phyloP scores from a whole-genome alignment of 2,797 vertebrate species.

The Muraenolepis orangiensis region DNA sequence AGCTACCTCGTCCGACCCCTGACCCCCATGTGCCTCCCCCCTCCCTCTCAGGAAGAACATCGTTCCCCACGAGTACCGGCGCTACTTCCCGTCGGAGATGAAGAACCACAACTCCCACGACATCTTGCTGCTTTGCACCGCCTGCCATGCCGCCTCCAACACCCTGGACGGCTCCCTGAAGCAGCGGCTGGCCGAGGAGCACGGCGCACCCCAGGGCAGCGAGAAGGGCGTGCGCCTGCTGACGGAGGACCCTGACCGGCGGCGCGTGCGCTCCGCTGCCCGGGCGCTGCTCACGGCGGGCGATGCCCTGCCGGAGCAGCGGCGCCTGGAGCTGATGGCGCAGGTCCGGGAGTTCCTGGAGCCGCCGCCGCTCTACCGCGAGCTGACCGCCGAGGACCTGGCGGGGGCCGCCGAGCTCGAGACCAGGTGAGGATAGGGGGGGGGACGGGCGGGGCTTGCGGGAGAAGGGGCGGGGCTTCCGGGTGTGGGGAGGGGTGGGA shows the following conservation, averaged over 20 bases:
- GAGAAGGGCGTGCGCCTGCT: constrained; percentile 87
- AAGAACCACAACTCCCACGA: constrained; percentile 99
- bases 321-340: constrained; percentile 79
- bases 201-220: constrained; percentile 85
- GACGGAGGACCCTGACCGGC: constrained; percentile 84
- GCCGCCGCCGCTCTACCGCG: constrained; percentile 2
- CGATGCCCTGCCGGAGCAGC: constrained; percentile 76
- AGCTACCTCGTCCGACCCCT: no score
- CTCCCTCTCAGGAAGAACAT: constrained; percentile 84
- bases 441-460: not conserved
- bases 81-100: constrained; percentile 94
- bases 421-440: constrained; percentile 86
- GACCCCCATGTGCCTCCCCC: not conserved
- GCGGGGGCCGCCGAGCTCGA: constrained; percentile 83
- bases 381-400: constrained; percentile 74
- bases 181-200: constrained; percentile 86
- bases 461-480: not conserved
- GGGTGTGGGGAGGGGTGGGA: not conserved
- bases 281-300: constrained; percentile 85
- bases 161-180: constrained; percentile 89
- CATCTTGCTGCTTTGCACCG: constrained; percentile 91
- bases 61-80: constrained; percentile 93
- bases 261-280: constrained; percentile 88
- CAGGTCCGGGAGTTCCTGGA: constrained; percentile 77
- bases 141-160: constrained; percentile 92